Conservation (phyloP, 2,888 invertebrate genomes). For the Steinernema scapterisci region DNA sequence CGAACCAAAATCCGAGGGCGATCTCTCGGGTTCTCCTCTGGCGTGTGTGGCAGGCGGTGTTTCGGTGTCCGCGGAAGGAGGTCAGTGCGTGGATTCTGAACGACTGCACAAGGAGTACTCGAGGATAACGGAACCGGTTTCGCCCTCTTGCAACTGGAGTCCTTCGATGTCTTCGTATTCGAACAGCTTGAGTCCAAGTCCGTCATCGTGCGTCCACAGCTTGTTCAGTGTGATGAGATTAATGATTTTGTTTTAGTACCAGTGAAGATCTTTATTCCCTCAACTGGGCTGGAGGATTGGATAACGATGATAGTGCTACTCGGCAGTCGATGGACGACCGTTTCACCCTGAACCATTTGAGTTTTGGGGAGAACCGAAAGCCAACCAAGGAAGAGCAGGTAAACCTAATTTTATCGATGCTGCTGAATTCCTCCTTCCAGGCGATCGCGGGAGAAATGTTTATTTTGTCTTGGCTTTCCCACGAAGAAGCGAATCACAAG, state of each 20-base stretch:
- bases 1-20: constrained; percentile 18
- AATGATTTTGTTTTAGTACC: background rate
- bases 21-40: background rate
- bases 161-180: constrained; percentile 27
- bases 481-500: constrained; percentile 19
- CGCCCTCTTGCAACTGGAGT: constrained; percentile 15
- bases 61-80: background rate
- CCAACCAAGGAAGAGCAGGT: constrained; percentile 4
- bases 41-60: background rate
- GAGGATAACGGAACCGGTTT: background rate
- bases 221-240: background rate
- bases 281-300: constrained; percentile 10
- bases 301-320: background rate
- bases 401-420: constrained; percentile 29
- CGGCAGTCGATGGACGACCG: background rate
- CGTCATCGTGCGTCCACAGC: background rate
- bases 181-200: constrained; percentile 13
- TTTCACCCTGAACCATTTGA: constrained; percentile 12
- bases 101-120: constrained; percentile 11
- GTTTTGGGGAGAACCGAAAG: background rate
- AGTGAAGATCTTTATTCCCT: constrained; percentile 13
- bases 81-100: background rate
- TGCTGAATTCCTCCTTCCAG: constrained; percentile 33
- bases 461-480: constrained; percentile 1
- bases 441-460: background rate